Percentiles rank a stretch among this genome's conserved stretches.
Evolutionary conservation across 2,888 invertebrate genomes (phyloP).

Genomic region (Aromia moschata): DNA sequence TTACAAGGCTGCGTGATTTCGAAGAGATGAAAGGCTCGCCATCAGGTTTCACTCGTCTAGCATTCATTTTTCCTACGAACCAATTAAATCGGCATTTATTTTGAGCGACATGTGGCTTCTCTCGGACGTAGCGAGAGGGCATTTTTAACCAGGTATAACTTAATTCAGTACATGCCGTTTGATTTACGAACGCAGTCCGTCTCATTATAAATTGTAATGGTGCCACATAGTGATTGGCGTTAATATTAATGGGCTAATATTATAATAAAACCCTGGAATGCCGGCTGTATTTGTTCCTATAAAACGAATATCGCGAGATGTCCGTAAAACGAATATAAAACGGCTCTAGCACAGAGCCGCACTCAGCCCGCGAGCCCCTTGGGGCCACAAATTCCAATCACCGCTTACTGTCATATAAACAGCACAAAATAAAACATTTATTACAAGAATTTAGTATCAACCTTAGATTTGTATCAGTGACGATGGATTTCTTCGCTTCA

Average conservation of each 20-base stretch:
- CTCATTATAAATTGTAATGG: constrained; percentile 46
- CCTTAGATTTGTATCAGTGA: no score
- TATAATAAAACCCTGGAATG: constrained; percentile 39
- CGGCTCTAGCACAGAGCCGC: constrained; percentile 13
- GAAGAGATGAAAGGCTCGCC: no score
- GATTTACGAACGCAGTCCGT: constrained; percentile 28
- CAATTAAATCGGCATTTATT: neutral
- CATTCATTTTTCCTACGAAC: neutral
- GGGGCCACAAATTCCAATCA: no score
- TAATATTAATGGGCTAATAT: constrained; percentile 43
- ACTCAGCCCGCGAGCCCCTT: no score
- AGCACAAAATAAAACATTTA: no score
- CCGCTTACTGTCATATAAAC: no score
- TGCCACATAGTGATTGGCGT: constrained; percentile 26
- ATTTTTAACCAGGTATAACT: constrained; percentile 22
- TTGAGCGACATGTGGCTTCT: neutral
- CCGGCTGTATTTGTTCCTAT: constrained; percentile 32
- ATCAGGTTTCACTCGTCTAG: no score
- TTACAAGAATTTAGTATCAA: no score
- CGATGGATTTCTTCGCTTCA: no score
- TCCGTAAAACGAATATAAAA: constrained; percentile 33
- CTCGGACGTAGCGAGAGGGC: neutral
- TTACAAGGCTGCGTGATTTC: no score
- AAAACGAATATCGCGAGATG: constrained; percentile 13
- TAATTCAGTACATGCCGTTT: constrained; percentile 23